phyloP scores from a whole-genome alignment of 2,113 vertebrate genomes.

The Anhinga rufa region DNA sequence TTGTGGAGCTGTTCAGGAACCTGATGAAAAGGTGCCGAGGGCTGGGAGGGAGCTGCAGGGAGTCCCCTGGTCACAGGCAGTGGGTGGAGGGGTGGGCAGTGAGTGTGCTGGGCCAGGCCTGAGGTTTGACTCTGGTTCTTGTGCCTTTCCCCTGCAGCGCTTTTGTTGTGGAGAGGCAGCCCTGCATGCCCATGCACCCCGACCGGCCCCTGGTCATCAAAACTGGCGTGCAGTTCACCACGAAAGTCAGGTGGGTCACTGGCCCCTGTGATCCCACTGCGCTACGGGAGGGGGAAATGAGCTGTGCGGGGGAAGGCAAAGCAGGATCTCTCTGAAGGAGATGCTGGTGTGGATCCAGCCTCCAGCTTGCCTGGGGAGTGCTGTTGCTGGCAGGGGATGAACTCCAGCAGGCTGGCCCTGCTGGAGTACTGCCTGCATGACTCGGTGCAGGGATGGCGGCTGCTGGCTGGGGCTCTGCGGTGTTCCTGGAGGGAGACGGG shows the following conservation, averaged over 20 bases:
- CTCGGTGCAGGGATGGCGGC: background rate
- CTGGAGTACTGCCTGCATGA: background rate
- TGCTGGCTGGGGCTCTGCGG: background rate
- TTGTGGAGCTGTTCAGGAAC: conserved; percentile 93
- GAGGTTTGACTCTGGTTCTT: background rate
- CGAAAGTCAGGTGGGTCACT: conserved; percentile 90
- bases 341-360: background rate
- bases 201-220: conserved; percentile 98
- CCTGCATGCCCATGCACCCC: conserved; percentile 99
- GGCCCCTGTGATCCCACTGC: accelerated
- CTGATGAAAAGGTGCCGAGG: conserved; percentile 92
- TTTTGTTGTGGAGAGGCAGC: conserved; percentile 95
- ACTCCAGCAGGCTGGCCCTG: background rate
- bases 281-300: background rate
- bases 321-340: background rate
- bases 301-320: background rate
- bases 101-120: accelerated
- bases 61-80: background rate
- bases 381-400: background rate
- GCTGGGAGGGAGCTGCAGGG: background rate
- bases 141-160: conserved; percentile 72
- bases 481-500: background rate
- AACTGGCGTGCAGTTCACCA: conserved; percentile 98
- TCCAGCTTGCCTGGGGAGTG: background rate
- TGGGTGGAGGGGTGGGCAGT: background rate